A percentile compares a stretch with the other conserved stretches of the same genome.
These are phyloP conservation scores for Macaria liturata DNA, from an alignment of 2,888 invertebrate genomes.

Conservation along the genomic window DNA sequence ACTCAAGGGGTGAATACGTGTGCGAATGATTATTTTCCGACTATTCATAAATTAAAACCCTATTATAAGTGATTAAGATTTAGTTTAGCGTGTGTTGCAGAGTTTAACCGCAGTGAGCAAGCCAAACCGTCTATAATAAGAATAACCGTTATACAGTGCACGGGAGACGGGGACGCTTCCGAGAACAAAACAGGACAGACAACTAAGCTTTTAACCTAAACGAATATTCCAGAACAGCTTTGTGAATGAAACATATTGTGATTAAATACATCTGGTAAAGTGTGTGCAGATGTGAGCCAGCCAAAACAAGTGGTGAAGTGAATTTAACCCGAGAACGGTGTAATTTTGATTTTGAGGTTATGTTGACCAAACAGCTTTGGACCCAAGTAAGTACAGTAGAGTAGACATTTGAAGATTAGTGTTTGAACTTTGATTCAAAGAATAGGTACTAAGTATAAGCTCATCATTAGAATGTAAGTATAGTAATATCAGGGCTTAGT, in stretches of 20 bases:
- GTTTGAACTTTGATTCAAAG: too few species aligned
- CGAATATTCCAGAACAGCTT: conserved; percentile 3
- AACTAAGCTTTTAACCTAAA: conserved; percentile 2
- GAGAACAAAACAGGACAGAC: conserved; percentile 30
- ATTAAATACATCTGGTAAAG: not conserved
- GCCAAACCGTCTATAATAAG: conserved; percentile 60
- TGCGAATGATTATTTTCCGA: conserved; percentile 12
- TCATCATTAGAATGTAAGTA: too few species aligned
- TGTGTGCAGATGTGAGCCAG: not conserved
- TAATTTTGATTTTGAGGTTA: conserved; percentile 57
- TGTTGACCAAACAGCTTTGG: conserved; percentile 67
- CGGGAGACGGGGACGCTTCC: conserved; percentile 53
- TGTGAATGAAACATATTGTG: not conserved
- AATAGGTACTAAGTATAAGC: too few species aligned
- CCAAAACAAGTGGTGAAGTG: conserved; percentile 8
- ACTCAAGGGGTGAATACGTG: conserved; percentile 24
- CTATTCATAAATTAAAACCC: conserved; percentile 13
- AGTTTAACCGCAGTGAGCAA: conserved; percentile 34
- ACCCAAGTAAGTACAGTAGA: conserved; percentile 58
- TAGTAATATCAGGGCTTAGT: too few species aligned
- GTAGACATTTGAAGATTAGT: too few species aligned
- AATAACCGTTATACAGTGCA: conserved; percentile 58
- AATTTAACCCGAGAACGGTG: conserved; percentile 13
- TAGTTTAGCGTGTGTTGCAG: conserved; percentile 21
- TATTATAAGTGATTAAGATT: conserved; percentile 14